A percentile compares a stretch with the other conserved stretches of the same genome.
Evolutionary conservation across 2,888 invertebrate species (phyloP).

Genomic region (Trissoscelio sp.): DNA sequence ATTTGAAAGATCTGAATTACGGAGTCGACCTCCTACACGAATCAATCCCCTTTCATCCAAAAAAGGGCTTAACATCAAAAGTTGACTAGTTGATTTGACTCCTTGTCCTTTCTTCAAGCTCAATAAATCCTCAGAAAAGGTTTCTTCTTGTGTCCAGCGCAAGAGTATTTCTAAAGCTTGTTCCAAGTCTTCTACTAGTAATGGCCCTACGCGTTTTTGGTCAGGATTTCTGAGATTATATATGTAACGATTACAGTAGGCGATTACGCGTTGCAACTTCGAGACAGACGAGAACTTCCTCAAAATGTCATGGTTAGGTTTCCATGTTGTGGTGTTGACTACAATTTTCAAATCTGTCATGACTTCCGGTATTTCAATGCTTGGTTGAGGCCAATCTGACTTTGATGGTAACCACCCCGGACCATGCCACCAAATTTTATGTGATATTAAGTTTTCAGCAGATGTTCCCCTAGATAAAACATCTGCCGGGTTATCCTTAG

Average conservation of each 20-base stretch:
- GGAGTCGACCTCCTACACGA: slow-evolving; percentile 1
- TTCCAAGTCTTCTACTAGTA: slow-evolving; percentile 1
- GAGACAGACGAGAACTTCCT: not conserved
- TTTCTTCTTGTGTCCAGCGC: slow-evolving; percentile 15
- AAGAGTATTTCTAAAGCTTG: not conserved
- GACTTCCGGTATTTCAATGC: not conserved
- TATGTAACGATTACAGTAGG: not conserved
- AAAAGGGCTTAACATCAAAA: not conserved
- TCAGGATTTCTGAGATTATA: slow-evolving; percentile 6
- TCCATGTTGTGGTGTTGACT: not conserved
- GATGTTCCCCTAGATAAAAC: not conserved
- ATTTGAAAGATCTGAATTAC: not conserved
- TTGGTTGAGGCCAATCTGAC: not conserved
- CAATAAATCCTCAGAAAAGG: not conserved
- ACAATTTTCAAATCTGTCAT: too few species aligned
- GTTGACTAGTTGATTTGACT: not conserved
- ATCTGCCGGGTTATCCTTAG: not conserved
- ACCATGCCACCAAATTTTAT: slow-evolving; percentile 11
- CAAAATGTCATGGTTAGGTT: not conserved
- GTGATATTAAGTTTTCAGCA: not conserved
- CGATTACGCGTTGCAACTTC: not conserved
- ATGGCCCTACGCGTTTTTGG: slow-evolving; percentile 11
- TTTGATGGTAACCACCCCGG: not conserved
- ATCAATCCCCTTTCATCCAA: slow-evolving; percentile 8
- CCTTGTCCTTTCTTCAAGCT: not conserved